A percentile compares a stretch with the other conserved stretches of the same genome.
Evolutionary conservation across 2,113 vertebrate genomes (phyloP).

Genomic region (Halcyon senegalensis): DNA sequence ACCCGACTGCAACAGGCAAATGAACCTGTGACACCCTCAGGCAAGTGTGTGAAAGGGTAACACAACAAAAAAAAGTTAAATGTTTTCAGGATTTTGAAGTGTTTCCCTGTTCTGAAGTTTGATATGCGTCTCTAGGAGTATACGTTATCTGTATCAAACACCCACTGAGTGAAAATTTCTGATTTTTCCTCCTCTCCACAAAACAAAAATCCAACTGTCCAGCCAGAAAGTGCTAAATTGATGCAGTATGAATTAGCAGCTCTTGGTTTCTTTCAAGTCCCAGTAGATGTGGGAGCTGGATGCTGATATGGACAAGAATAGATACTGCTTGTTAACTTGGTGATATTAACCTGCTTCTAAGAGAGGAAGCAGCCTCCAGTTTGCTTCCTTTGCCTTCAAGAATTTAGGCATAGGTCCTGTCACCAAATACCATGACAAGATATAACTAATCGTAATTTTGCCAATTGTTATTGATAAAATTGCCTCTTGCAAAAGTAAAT

Average conservation of each 20-base stretch:
- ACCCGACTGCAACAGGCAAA: neutral
- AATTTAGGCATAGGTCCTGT: neutral
- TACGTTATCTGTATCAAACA: neutral
- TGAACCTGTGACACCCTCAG: neutral
- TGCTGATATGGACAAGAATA: neutral
- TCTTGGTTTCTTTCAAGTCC: neutral
- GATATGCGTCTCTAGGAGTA: neutral
- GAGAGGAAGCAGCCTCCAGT: neutral
- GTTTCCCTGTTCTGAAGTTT: neutral
- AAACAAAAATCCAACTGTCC: neutral
- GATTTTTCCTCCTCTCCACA: neutral
- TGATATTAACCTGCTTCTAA: neutral
- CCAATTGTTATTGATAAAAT: neutral
- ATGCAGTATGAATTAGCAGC: neutral
- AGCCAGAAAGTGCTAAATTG: neutral
- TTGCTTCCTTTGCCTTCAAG: neutral
- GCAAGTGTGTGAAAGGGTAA: neutral
- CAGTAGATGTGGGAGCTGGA: neutral
- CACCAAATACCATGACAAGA: neutral
- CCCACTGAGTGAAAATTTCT: neutral
- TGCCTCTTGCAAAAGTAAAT: neutral
- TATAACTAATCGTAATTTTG: neutral
- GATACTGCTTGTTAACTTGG: neutral
- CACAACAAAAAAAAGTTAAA: neutral
- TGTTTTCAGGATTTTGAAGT: neutral